These are phyloP conservation scores for Macrocentrus cingulum DNA, from an alignment of 1,140 invertebrate species.

Conservation along the genomic window DNA sequence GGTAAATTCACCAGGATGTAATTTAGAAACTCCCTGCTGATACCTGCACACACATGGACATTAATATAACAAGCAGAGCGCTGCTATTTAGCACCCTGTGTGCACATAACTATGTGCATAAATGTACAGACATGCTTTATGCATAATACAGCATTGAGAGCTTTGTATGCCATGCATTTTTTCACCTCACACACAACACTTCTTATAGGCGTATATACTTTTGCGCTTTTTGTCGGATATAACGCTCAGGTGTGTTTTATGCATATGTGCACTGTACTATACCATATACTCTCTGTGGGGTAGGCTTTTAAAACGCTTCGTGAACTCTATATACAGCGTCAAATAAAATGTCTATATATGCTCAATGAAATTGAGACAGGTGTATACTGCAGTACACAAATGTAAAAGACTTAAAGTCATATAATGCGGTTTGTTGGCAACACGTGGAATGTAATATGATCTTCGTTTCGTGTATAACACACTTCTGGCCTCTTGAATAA, in stretches of 20 bases:
- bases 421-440: conserved; percentile 45
- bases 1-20: conserved; percentile 32
- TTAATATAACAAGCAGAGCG: conserved; percentile 17
- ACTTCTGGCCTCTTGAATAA: not conserved
- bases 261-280: no score
- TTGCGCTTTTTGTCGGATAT: conserved; percentile 1
- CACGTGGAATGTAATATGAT: conserved; percentile 11
- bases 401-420: conserved; percentile 37
- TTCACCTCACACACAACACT: not conserved
- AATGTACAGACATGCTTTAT: not conserved
- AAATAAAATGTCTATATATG: conserved; percentile 1
- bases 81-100: conserved; percentile 20
- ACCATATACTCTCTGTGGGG: no score
- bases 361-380: conserved; percentile 8
- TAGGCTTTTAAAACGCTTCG: not conserved
- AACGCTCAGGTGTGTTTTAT: not conserved
- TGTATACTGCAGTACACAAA: conserved; percentile 13
- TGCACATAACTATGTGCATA: not conserved
- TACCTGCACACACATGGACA: no score
- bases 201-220: not conserved
- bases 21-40: conserved; percentile 41
- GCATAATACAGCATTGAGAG: not conserved
- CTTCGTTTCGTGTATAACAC: not conserved
- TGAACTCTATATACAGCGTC: not conserved
- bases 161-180: not conserved